These are phyloP conservation scores for Artibeus lituratus DNA, from an alignment of 2,797 vertebrate genomes.

Conservation along the genomic window DNA sequence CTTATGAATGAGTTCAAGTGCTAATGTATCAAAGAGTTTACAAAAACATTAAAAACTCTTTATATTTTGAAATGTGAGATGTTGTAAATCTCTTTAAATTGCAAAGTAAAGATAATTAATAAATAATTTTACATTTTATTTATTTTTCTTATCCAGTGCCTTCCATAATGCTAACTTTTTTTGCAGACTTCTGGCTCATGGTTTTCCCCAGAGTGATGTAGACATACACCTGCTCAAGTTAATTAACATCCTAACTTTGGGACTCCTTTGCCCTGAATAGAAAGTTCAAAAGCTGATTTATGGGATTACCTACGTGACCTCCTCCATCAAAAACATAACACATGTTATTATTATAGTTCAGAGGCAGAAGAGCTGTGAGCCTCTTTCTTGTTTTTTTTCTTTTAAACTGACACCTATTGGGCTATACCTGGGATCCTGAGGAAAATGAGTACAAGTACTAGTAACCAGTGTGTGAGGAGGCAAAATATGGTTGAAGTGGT, in stretches of 20 bases:
- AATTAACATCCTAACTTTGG: background rate
- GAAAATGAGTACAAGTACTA: background rate
- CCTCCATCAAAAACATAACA: background rate
- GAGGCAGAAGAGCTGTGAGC: background rate
- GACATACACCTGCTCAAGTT: background rate
- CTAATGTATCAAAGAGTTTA: background rate
- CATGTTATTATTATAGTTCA: background rate
- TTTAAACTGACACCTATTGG: background rate
- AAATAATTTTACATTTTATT: background rate
- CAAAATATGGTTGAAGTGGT: background rate
- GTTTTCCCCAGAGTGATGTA: background rate
- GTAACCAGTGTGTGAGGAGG: background rate
- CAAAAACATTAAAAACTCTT: background rate
- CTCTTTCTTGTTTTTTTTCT: background rate
- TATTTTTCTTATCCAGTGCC: background rate
- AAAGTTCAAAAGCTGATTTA: constrained; percentile 32
- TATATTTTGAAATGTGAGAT: background rate
- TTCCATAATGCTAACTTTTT: background rate
- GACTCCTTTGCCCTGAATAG: background rate
- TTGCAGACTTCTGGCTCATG: background rate
- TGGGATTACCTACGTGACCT: background rate
- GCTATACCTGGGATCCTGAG: background rate
- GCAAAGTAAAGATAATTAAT: background rate
- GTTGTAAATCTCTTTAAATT: background rate
- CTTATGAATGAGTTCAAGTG: background rate